Percentiles rank a stretch among this genome's conserved stretches.
Conservation (phyloP, 2,113 vertebrate genomes). For the Amblyopsis rosae region DNA sequence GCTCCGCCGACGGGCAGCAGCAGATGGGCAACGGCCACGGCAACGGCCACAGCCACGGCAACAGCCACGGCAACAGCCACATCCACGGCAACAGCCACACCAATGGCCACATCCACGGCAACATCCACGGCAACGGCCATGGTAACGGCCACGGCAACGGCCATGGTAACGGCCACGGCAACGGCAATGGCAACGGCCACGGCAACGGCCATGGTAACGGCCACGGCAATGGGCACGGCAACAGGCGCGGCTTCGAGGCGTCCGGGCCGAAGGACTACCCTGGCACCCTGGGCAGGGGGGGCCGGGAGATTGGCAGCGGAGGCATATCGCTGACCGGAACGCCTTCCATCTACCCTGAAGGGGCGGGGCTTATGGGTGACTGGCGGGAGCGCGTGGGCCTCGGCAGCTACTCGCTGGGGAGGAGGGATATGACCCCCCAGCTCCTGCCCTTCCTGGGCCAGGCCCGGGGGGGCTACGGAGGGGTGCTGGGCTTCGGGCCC, state of each 20-base stretch:
- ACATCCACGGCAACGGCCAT: slow-evolving; percentile 42
- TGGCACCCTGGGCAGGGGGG: slow-evolving; percentile 68
- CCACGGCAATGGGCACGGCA: too few relatives aligned
- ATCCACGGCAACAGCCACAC: slow-evolving; percentile 7
- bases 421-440: slow-evolving; percentile 79
- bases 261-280: slow-evolving; percentile 67
- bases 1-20: slow-evolving; percentile 26
- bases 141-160: too few relatives aligned
- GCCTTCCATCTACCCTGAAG: slow-evolving; percentile 68
- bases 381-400: slow-evolving; percentile 76
- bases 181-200: slow-evolving; percentile 32
- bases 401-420: slow-evolving; percentile 71
- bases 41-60: slow-evolving; percentile 60
- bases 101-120: slow-evolving; percentile 37
- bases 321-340: slow-evolving; percentile 67
- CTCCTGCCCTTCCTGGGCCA: slow-evolving; percentile 75
- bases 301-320: slow-evolving; percentile 45
- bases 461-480: slow-evolving; percentile 59
- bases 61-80: not conserved
- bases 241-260: slow-evolving; percentile 55
- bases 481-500: slow-evolving; percentile 70
- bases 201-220: not conserved
- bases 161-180: too few relatives aligned
- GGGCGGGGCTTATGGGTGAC: slow-evolving; percentile 71
- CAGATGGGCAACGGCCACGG: slow-evolving; percentile 52